Conservation (phyloP, 2,113 vertebrate species). For the Oostethus manadensis region DNA sequence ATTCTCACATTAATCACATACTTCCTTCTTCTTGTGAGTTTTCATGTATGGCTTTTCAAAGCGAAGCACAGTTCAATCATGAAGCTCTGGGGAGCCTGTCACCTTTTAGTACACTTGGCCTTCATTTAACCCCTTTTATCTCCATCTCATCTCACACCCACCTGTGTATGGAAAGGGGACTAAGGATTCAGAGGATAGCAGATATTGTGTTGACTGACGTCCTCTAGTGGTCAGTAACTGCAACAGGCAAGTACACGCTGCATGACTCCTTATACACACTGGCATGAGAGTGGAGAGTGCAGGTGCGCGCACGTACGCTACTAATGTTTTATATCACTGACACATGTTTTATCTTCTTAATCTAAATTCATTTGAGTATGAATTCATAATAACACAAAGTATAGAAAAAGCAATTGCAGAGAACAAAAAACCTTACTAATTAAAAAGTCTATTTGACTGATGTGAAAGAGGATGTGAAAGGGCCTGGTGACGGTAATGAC, state of each 20-base stretch:
- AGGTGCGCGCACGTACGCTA: neutral
- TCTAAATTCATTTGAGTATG: neutral
- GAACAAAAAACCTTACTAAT: neutral
- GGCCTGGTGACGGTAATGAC: constrained; percentile 24
- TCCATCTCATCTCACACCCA: constrained; percentile 6
- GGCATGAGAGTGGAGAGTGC: neutral
- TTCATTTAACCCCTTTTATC: constrained; percentile 37
- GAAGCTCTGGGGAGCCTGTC: constrained; percentile 27
- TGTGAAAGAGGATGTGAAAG: constrained; percentile 4
- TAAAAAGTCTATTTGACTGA: neutral
- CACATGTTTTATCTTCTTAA: neutral
- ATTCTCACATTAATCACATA: constrained; percentile 28
- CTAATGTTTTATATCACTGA: neutral
- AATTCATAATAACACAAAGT: neutral
- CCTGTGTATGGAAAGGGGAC: constrained; percentile 11
- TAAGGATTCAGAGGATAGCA: neutral
- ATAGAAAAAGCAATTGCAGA: neutral
- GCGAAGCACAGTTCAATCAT: constrained; percentile 18
- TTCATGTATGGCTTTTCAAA: constrained; percentile 45
- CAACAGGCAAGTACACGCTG: constrained; percentile 42
- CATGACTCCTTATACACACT: neutral
- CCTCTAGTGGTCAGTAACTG: constrained; percentile 76
- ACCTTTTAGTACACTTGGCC: constrained; percentile 38
- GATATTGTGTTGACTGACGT: constrained; percentile 66
- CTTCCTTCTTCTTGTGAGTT: constrained; percentile 23